phyloP scores from a whole-genome alignment of 2,797 vertebrate species.

The Mormyrops attenuatus region DNA sequence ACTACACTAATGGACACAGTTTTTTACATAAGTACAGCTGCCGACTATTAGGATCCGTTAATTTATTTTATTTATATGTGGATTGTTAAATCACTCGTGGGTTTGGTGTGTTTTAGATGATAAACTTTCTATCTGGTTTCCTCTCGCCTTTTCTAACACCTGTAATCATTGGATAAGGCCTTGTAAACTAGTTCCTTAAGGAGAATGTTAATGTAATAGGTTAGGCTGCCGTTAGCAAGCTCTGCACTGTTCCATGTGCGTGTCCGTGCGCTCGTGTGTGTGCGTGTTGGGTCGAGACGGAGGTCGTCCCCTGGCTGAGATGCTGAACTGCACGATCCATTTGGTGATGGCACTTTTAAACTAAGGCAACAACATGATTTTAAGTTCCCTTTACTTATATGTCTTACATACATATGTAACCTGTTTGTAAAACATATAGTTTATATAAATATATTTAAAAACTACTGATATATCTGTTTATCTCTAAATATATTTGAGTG shows the following conservation, averaged over 20 bases:
- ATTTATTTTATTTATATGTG: constrained; percentile 62
- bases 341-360: constrained; percentile 40
- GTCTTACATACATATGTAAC: constrained; percentile 54
- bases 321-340: constrained; percentile 32
- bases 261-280: constrained; percentile 19
- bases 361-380: constrained; percentile 50
- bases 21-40: constrained; percentile 52
- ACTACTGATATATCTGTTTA: constrained; percentile 36
- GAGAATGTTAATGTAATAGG: constrained; percentile 59
- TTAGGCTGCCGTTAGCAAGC: constrained; percentile 43
- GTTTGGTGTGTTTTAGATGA: constrained; percentile 33
- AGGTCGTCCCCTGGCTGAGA: constrained; percentile 11
- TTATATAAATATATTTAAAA: constrained; percentile 56
- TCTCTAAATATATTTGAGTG: constrained; percentile 62
- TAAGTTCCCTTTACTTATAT: constrained; percentile 47
- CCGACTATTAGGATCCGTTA: constrained; percentile 56
- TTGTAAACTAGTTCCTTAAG: constrained; percentile 68
- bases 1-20: constrained; percentile 26
- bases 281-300: constrained; percentile 30
- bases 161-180: constrained; percentile 61
- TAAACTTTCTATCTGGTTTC: constrained; percentile 34
- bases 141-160: constrained; percentile 40
- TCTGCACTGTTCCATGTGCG: constrained; percentile 38
- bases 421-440: constrained; percentile 19
- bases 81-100: constrained; percentile 31